Base-by-base conservation (phyloP, 2,797 vertebrate species). In the Nyctibius grandis region DNA sequence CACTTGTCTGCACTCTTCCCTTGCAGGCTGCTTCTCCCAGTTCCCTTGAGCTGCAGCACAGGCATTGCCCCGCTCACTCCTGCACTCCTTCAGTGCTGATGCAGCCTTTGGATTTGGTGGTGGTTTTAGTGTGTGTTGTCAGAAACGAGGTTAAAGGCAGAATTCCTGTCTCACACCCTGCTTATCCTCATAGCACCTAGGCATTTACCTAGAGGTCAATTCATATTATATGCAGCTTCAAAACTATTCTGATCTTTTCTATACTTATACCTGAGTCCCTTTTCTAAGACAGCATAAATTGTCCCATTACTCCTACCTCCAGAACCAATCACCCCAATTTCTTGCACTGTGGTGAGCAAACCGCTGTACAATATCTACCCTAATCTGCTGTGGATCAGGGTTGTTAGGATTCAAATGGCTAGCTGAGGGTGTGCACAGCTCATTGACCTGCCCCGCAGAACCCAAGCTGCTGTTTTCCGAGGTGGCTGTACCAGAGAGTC, bases 211-310 rank as follows among this genome's bases (percentile, higher is more conserved):
- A 63, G 28, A 29, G 3, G 9, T n/a, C 53, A 36, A 12, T 21
- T 59, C 12, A 56, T 9, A 74, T 81, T 13, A 31, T 1, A 12
- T 12, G 16, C 22, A 51, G 6, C 36, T 89, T 84, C 70, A 76
- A 84, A 93, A 26, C 18, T 56, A 9, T 34, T 79, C 44, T 64
- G 28, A 48, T 85, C 8, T 73, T 81, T 94, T 78, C 34, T 83
- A 3, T 56, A 11, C 25, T 91, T 63, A 34, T 0, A n/a, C 13
- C 8, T 0, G 0, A 77, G 29, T 48, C 20, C 8, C 28, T 88
- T 81, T 84, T 29, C 42, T 68, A 42, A 61, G 34, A 50, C 13
- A 36, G 28, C 28, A 15, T 54, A 34, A 88, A 38, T 68, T 86
- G 23, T 54, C 38, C 29, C 3, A 0, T 47, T 77, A 56, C 6